Evolutionary conservation across 2,888 invertebrate genomes (phyloP), one percentile per base, ranked within the genome.

Genomic region (Lasioglossum morio): DNA sequence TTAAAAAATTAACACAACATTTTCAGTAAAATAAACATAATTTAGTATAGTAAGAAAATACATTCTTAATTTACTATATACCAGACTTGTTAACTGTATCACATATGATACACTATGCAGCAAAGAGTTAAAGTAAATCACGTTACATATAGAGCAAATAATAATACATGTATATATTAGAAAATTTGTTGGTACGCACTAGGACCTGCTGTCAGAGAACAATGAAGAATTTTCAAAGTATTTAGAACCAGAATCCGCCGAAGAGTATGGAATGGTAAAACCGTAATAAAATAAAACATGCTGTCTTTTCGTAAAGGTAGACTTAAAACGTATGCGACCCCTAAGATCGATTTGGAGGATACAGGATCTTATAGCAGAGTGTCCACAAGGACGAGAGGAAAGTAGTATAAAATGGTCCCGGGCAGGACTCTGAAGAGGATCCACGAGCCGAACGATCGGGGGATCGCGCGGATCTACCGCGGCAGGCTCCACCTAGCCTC

Each of bases 401-500:
- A 77, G 77, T 53, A 53, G 77, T 46, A 77, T 86, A 82, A 82
- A 84, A 87, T 81, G 76, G 72, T 72, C 48, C 34, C 40, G 37
- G 23, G 53, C 27, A 72, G 48, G 77, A 70, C 75, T 43, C 63
- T 48, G 53, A 34, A 30, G 37, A 37, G 40, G 83, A 86, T 86
- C 86, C 69, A 83, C 66, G 63, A 79, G 69, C 27, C 72, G 69
- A 80, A 81, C 72, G 81, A 90, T 85, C 81, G 77, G 75, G 87
- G 87, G 86, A 90, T 87, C 90, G 86, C 84, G 75, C 77, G 72
- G 83, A 87, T 88, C 88, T 82, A 88, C 88, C 87, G 70, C 79
- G 82, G 80, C 88, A 91, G 85, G 92, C 91, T 92, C 92, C 92
- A 91, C 91, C 89, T 92, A 88, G 87, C 85, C 81, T 82, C 80